phyloP scores from a whole-genome alignment of 2,888 invertebrate species.

The Papilio protenor region DNA sequence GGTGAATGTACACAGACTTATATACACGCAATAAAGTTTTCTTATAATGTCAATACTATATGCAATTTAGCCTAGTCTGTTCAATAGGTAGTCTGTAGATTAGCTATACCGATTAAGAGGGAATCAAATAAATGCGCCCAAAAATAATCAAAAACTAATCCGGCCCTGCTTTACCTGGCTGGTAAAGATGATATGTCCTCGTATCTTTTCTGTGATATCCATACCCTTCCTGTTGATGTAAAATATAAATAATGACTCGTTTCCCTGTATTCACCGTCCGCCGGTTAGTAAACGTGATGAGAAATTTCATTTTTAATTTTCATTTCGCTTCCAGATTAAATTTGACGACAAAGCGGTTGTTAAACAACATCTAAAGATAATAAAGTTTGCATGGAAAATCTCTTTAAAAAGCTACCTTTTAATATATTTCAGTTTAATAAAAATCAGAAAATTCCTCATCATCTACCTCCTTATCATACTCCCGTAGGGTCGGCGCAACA shows the following conservation, averaged over 20 bases:
- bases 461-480: too few relatives aligned
- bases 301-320: constrained; percentile 57
- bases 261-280: not conserved
- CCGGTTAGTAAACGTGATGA: constrained; percentile 15
- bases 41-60: not conserved
- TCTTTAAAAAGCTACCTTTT: constrained; percentile 41
- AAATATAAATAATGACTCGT: not conserved
- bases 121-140: too few relatives aligned
- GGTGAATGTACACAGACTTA: constrained; percentile 52
- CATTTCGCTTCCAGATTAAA: constrained; percentile 62
- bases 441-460: too few relatives aligned
- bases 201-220: too few relatives aligned
- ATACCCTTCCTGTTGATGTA: too few relatives aligned
- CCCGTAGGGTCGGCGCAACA: too few relatives aligned
- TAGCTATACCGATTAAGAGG: not conserved
- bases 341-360: constrained; percentile 57
- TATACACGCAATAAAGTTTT: constrained; percentile 49
- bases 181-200: too few relatives aligned
- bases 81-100: not conserved
- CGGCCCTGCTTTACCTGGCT: too few relatives aligned
- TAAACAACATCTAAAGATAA: constrained; percentile 55
- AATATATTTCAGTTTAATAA: not conserved
- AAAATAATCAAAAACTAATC: too few relatives aligned
- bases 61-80: not conserved
- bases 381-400: constrained; percentile 60